phyloP scores from a whole-genome alignment of 2,888 invertebrate genomes.

The Zaprionus bogoriensis region DNA sequence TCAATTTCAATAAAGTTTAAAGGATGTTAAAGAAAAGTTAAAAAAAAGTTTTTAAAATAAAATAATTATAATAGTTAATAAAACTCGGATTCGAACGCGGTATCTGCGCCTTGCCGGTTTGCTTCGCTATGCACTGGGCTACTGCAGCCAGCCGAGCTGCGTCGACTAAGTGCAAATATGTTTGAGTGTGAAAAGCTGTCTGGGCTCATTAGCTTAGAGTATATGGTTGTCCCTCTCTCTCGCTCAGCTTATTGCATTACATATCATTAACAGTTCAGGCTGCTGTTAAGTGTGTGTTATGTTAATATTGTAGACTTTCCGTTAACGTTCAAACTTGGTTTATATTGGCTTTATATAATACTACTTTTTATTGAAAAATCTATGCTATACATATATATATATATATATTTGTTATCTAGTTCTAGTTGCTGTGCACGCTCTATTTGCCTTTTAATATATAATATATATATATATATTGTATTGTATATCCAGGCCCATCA shows the following conservation, averaged over 20 bases:
- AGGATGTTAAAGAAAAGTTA: constrained; percentile 14
- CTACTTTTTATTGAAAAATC: constrained; percentile 11
- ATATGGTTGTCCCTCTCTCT: constrained; percentile 15
- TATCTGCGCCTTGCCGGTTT: constrained; percentile 70
- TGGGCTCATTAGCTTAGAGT: neutral
- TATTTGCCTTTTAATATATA: constrained; percentile 11
- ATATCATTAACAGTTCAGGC: neutral
- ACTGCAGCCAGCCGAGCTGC: constrained; percentile 26
- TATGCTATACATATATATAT: constrained; percentile 11
- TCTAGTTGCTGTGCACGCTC: constrained; percentile 14
- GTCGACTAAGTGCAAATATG: neutral
- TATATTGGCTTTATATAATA: neutral
- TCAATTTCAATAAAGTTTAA: constrained; percentile 41
- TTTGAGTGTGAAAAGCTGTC: neutral
- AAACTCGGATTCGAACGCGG: constrained; percentile 38
- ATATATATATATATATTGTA: too few relatives aligned
- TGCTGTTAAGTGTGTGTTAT: neutral
- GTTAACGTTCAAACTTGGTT: neutral
- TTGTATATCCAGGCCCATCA: constrained; percentile 4
- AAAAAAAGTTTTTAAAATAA: neutral
- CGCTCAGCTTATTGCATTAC: too few relatives aligned
- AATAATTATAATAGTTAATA: neutral
- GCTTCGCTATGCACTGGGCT: constrained; percentile 62
- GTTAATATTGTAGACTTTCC: neutral
- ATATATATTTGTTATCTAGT: neutral